Conservation (phyloP, 2,113 vertebrate species). For the Lathamus discolor region DNA sequence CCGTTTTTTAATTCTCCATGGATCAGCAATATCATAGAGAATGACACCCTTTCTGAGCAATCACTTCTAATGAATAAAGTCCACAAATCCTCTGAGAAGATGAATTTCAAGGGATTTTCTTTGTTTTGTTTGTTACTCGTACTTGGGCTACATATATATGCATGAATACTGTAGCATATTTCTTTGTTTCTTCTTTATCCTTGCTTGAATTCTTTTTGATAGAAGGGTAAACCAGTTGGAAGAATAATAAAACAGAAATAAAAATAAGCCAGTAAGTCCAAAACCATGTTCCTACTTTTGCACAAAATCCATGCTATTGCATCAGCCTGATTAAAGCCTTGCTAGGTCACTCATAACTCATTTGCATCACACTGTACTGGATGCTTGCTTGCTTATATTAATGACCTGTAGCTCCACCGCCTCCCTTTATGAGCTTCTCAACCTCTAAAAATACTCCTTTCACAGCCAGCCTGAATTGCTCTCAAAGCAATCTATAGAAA, state of each 20-base stretch:
- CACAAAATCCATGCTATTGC: background rate
- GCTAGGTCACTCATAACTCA: background rate
- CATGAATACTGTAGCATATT: background rate
- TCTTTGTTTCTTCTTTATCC: background rate
- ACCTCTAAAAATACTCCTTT: background rate
- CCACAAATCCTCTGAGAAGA: background rate
- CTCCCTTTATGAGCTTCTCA: slow-evolving; percentile 12
- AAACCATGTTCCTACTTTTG: background rate
- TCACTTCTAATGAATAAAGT: background rate
- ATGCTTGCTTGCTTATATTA: background rate
- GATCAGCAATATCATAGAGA: background rate
- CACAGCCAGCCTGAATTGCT: background rate
- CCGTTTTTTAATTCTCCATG: background rate
- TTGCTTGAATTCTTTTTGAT: background rate
- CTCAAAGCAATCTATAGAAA: slow-evolving; percentile 5
- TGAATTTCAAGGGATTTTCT: background rate
- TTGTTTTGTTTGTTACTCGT: background rate
- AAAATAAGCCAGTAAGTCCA: background rate
- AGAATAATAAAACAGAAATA: background rate
- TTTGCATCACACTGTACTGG: background rate
- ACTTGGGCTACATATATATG: background rate
- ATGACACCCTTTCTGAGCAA: background rate
- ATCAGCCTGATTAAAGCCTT: slow-evolving; percentile 10
- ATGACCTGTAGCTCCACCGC: background rate
- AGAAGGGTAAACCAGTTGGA: background rate